Conservation (phyloP, 2,888 invertebrate species). For the Sylvicola fuscatus region DNA sequence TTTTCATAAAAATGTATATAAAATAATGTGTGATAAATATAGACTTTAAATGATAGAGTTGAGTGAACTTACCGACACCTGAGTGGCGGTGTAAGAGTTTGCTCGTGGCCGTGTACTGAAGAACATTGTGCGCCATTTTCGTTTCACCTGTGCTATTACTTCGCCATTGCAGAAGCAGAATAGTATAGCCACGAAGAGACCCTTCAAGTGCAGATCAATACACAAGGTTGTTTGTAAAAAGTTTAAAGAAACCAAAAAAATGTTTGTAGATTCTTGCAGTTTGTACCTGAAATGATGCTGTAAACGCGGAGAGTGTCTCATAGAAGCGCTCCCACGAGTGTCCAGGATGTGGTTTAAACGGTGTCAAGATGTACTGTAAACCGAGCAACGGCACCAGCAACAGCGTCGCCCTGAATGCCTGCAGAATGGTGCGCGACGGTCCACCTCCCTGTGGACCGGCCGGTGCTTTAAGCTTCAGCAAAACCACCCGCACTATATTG, state of each 20-base stretch:
- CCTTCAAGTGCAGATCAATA: conserved; percentile 38
- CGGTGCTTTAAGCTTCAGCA: conserved; percentile 57
- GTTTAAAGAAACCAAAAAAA: neutral
- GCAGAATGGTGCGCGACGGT: conserved; percentile 50
- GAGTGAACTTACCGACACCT: conserved; percentile 58
- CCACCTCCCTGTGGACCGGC: conserved; percentile 39
- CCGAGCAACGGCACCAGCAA: conserved; percentile 81
- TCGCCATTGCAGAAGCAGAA: conserved; percentile 93
- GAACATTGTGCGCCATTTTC: conserved; percentile 54
- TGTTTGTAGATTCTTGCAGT: neutral
- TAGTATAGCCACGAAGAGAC: conserved; percentile 74
- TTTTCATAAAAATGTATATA: too few relatives aligned
- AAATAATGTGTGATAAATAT: too few relatives aligned
- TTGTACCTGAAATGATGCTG: conserved; percentile 67
- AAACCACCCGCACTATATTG: conserved; percentile 74
- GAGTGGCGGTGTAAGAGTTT: conserved; percentile 69
- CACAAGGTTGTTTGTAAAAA: neutral
- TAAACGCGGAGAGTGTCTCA: conserved; percentile 67
- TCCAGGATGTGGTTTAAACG: conserved; percentile 52
- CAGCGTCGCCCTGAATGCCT: conserved; percentile 66
- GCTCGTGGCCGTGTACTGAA: conserved; percentile 48
- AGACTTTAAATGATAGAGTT: neutral
- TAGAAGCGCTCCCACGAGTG: conserved; percentile 59
- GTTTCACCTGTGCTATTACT: conserved; percentile 70
- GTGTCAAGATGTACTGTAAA: conserved; percentile 73